Conservation (phyloP, 2,888 invertebrate genomes). For the Lysandra bellargus region DNA sequence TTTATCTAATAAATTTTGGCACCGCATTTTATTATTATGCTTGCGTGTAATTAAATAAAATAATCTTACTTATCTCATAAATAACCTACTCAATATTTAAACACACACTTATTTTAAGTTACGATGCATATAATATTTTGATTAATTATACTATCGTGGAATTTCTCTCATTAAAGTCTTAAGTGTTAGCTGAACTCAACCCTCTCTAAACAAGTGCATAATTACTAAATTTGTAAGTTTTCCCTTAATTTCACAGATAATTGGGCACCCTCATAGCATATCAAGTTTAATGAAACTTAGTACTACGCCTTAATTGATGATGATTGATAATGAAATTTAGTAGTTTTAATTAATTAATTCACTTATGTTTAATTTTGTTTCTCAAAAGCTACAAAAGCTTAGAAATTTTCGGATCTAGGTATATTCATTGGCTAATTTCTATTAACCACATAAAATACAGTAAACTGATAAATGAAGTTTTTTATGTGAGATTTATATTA, state of each 20-base stretch:
- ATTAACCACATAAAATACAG: neutral
- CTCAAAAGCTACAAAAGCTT: neutral
- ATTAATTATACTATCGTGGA: neutral
- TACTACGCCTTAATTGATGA: neutral
- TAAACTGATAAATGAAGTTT: neutral
- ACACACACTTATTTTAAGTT: too few relatives aligned
- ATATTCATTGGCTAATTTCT: neutral
- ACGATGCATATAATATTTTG: too few relatives aligned
- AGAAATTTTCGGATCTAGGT: neutral
- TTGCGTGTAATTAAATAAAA: neutral
- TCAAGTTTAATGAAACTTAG: constrained; percentile 22
- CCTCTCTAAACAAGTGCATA: constrained; percentile 1
- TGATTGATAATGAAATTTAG: neutral
- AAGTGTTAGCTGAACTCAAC: neutral
- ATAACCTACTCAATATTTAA: too few relatives aligned
- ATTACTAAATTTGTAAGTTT: constrained; percentile 26
- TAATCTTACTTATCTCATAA: neutral
- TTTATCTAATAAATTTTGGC: neutral
- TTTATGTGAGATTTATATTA: too few relatives aligned
- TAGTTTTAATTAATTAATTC: neutral
- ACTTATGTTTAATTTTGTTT: neutral
- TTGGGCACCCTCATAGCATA: constrained; percentile 12
- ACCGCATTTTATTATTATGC: neutral
- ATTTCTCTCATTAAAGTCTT: neutral
- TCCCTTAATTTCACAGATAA: constrained; percentile 26